Base-by-base conservation (phyloP, 2,113 vertebrate species). In the Cochlearius cochlearius region DNA sequence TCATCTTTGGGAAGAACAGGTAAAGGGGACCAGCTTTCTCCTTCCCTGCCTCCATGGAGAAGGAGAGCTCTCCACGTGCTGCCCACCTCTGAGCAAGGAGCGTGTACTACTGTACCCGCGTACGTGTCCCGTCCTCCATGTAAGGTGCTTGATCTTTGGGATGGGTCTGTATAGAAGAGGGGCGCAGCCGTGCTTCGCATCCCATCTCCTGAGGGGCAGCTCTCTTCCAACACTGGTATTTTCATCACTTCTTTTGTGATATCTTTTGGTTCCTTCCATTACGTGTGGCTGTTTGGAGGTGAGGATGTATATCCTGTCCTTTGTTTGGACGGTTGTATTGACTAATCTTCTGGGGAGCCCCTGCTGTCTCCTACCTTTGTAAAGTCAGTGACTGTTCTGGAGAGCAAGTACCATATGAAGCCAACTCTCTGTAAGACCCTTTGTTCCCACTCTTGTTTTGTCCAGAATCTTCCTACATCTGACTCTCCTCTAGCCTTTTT, bases 41-140 rank as follows among this genome's bases (percentile, higher is more conserved):
- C 22, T 91, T 7, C 6, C 4, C 7, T 59, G 4, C 32, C 18
- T 72, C 20, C 9, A 2, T 38, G 55, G 58, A 36, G 59, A 11
- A 83, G n/a, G 64, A 83, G 67, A 79, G 36, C 39, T 82, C 43
- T 73, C 21, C 5, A 6, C 0, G 0, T 73, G 62, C 43, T 78
- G 52, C 39, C 71, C 12, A 0, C 25, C 52, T 78, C 88, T 64
- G 43, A 47, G 43, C 17, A 27, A 21, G 39, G 29, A 7, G 1
- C 26, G 7, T 21, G 32, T 75, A 10, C 23, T 19, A 0, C 19
- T n/a, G 43, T 63, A 27, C 43, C 58, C 34, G 27, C 0, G 1
- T 59, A 26, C 12, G 0, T 12, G 15, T 77, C 36, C 38, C 23
- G 11, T 66, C 29, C 36, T 69, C 29, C 4, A 3, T 7, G 7